These are phyloP conservation scores for Toxostoma redivivum DNA, from an alignment of 2,113 vertebrate species.

Conservation along the genomic window DNA sequence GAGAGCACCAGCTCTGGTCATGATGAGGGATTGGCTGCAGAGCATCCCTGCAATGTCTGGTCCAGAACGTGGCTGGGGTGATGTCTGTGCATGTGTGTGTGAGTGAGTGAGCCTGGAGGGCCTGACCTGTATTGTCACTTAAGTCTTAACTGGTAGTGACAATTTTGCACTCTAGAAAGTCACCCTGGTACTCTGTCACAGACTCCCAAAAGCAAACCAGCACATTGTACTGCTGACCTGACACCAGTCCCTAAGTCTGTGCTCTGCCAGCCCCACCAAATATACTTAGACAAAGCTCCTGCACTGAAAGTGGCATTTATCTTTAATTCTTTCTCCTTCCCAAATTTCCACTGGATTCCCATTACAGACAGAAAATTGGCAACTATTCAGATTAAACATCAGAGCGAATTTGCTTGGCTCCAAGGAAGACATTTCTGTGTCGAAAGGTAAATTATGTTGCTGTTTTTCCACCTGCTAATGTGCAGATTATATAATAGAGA, in stretches of 20 bases:
- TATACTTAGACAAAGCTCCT: neutral
- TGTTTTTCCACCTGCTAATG: conserved; percentile 65
- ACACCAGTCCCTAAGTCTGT: neutral
- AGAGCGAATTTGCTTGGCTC: conserved; percentile 51
- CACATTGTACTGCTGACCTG: neutral
- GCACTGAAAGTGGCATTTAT: conserved; percentile 4
- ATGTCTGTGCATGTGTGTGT: too few relatives aligned
- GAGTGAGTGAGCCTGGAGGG: neutral
- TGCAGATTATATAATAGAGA: conserved; percentile 42
- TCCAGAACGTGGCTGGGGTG: neutral
- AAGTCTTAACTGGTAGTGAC: neutral
- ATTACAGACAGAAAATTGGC: conserved; percentile 58
- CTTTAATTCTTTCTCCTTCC: conserved; percentile 20
- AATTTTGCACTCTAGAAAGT: neutral
- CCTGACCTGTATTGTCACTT: neutral
- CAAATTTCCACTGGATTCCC: conserved; percentile 49
- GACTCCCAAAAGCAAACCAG: neutral
- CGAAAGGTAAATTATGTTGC: conserved; percentile 50
- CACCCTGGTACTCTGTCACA: neutral
- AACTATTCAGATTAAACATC: conserved; percentile 65
- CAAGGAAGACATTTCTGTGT: conserved; percentile 46
- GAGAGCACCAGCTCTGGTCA: neutral
- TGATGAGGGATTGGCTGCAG: neutral
- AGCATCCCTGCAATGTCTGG: neutral
- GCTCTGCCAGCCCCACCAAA: neutral